Percentiles rank a stretch among this genome's conserved stretches.
phyloP scores from a whole-genome alignment of 2,888 invertebrate genomes.

The Pyralis farinalis region DNA sequence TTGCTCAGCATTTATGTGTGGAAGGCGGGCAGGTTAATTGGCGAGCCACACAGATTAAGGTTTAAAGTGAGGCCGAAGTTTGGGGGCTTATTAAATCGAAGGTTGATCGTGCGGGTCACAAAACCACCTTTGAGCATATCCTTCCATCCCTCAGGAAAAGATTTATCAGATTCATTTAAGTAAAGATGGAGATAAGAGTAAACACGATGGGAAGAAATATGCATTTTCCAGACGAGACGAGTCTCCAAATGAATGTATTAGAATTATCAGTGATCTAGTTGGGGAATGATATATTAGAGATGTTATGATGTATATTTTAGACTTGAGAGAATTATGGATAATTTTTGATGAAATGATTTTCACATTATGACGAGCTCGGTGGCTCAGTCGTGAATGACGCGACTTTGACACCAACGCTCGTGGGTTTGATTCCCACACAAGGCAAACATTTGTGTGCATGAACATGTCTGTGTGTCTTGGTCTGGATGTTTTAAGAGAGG shows the following conservation, averaged over 20 bases:
- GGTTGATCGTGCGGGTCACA: slow-evolving; percentile 5
- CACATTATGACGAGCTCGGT: too few relatives aligned
- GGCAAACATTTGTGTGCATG: too few relatives aligned
- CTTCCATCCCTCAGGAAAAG: slow-evolving; percentile 7
- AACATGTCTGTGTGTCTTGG: too few relatives aligned
- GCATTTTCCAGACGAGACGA: slow-evolving; percentile 2
- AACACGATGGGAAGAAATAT: slow-evolving; percentile 6
- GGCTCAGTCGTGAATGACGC: too few relatives aligned
- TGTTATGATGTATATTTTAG: not conserved
- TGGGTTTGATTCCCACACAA: too few relatives aligned
- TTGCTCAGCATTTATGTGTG: slow-evolving; percentile 67
- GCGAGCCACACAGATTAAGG: slow-evolving; percentile 28
- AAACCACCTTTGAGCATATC: slow-evolving; percentile 5
- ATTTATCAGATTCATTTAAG: slow-evolving; percentile 7
- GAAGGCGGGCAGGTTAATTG: slow-evolving; percentile 55
- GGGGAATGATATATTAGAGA: slow-evolving; percentile 4
- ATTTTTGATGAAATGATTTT: too few relatives aligned
- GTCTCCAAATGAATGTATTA: slow-evolving; percentile 3
- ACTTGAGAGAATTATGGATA: too few relatives aligned
- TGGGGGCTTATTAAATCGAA: slow-evolving; percentile 11
- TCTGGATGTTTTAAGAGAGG: too few relatives aligned
- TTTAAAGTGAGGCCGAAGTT: slow-evolving; percentile 16
- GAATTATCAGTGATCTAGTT: slow-evolving; percentile 8
- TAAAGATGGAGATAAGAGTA: slow-evolving; percentile 7
- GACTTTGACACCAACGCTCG: too few relatives aligned